Base-by-base conservation (phyloP, 2,888 invertebrate species). In the Drosophila suboccidentalis region DNA sequence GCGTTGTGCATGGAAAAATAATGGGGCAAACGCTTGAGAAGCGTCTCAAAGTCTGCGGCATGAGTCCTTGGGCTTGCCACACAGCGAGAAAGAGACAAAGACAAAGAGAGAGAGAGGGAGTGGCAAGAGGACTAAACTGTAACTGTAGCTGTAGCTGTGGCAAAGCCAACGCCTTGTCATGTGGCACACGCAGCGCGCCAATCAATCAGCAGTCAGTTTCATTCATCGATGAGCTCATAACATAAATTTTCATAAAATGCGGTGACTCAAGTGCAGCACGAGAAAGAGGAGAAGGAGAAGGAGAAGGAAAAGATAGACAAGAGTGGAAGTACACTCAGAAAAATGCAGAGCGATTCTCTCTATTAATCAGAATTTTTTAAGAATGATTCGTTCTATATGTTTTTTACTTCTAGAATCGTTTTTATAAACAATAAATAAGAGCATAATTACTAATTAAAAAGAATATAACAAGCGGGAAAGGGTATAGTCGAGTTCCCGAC, bases 1-100 rank as follows among this genome's bases (percentile, higher is more conserved):
- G 86, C 86, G 83, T 80, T 89, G 78, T 89, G 89, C 87, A 75
- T 87, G 88, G 74, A 70, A 73, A 85, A 85, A 83, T 83, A 83
- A 80, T 82, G 81, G 86, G 78, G 55, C 67, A 71, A 80, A 72
- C 79, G 75, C 72, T 85, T 65, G 61, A 50, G 50, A 64, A 87
- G 87, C 89, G 86, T 76, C 86, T 70, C 58, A 76, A 86, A 80
- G 86, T 86, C 86, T 90, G 87, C 69, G 90, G 78, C 80, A 68
- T 69, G 59, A 79, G 75, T 73, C 75, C 75, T 75, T 75, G 62
- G 67, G 43, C 53, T 36, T 47, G 58, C n/a, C 26, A 32, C 15
- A 39, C 15, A 26, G 11, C 8, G 17, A 36, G 13, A 3, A 8
- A 8, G 26, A 13, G 15, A 29, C 5, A 15, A 22, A 2, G 38